Percentiles rank a stretch among this genome's conserved stretches.
phyloP scores from a whole-genome alignment of 2,113 vertebrate genomes.

The Zeus faber region DNA sequence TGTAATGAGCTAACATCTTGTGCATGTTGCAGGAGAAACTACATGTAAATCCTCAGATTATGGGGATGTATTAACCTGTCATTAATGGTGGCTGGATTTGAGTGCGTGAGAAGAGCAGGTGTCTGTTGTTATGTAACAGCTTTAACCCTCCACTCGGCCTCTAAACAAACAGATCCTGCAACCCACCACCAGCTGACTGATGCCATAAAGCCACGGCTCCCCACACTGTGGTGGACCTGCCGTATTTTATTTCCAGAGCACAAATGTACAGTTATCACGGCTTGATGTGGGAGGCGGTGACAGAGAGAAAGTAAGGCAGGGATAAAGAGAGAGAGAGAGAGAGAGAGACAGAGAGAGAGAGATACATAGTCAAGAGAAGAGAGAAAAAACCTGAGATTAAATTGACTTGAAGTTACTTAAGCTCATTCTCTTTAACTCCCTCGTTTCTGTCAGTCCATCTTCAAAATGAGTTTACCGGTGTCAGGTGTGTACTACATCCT shows the following conservation, averaged over 20 bases:
- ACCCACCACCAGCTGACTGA: constrained; percentile 47
- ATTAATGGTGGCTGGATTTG: too few relatives aligned
- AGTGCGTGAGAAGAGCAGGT: constrained; percentile 52
- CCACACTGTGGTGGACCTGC: constrained; percentile 5
- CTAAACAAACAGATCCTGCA: constrained; percentile 68
- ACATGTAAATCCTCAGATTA: too few relatives aligned
- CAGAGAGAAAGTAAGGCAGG: too few relatives aligned
- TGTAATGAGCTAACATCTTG: too few relatives aligned
- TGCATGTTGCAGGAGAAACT: too few relatives aligned
- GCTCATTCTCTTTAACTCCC: too few relatives aligned
- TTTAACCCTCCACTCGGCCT: constrained; percentile 59
- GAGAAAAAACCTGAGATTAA: too few relatives aligned
- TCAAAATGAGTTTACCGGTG: too few relatives aligned
- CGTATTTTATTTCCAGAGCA: constrained; percentile 46
- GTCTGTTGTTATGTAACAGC: constrained; percentile 69
- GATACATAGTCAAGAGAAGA: too few relatives aligned
- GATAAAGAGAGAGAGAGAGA: constrained; percentile 35
- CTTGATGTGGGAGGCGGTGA: constrained; percentile 60
- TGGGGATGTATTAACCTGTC: too few relatives aligned
- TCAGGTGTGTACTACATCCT: background rate
- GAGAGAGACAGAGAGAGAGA: constrained; percentile 30
- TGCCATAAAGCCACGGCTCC: constrained; percentile 49
- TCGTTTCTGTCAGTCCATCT: too few relatives aligned
- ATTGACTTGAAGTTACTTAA: too few relatives aligned
- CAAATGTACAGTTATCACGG: constrained; percentile 49